phyloP scores from a whole-genome alignment of 2,888 invertebrate species.

The Tetragonisca angustula region DNA sequence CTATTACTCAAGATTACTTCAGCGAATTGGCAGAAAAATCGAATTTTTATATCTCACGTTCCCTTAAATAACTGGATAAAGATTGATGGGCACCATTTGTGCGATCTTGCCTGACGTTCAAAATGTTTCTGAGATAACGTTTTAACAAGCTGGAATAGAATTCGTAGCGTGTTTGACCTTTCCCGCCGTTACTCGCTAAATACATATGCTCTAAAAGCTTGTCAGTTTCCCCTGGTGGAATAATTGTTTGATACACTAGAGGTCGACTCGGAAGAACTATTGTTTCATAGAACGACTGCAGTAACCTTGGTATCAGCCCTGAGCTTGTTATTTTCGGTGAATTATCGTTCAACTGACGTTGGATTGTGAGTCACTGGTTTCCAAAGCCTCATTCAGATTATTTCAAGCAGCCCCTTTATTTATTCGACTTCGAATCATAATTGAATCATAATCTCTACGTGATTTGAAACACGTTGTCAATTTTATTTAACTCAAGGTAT shows the following conservation, averaged over 20 bases:
- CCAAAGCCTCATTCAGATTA: too few species aligned
- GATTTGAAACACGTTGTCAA: too few species aligned
- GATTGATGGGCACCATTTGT: too few species aligned
- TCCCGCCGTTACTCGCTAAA: background rate
- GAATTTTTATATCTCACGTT: too few species aligned
- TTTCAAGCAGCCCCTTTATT: too few species aligned
- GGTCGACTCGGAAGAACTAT: conserved; percentile 38
- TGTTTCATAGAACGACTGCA: conserved; percentile 17
- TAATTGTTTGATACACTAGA: background rate
- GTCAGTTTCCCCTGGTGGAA: background rate
- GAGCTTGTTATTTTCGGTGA: conserved; percentile 30
- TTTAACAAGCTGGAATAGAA: background rate
- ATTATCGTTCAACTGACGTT: conserved; percentile 18
- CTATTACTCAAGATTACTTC: too few species aligned
- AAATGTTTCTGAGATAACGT: background rate
- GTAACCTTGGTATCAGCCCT: conserved; percentile 43
- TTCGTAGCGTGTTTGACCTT: background rate
- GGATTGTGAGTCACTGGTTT: background rate
- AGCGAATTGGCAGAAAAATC: too few species aligned
- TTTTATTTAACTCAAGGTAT: too few species aligned
- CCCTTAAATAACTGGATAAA: too few species aligned
- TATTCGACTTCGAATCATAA: too few species aligned
- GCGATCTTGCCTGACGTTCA: too few species aligned
- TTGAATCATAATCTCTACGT: too few species aligned
- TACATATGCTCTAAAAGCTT: background rate